Evolutionary conservation across 2,888 invertebrate species (phyloP).

Genomic region (Acleris cristana): DNA sequence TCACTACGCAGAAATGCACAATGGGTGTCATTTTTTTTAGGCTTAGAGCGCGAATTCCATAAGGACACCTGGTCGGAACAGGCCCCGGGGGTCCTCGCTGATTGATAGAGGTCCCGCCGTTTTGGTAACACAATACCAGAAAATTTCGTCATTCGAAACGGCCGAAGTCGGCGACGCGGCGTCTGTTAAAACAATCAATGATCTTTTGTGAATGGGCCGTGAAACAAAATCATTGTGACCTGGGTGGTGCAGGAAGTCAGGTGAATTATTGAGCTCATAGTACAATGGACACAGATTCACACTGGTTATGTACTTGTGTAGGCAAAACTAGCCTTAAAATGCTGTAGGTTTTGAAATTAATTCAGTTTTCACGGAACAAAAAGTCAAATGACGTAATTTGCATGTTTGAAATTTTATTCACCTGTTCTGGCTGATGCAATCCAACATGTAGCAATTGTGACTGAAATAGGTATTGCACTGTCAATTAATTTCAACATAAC

Average conservation of each 20-base stretch:
- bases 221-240: conserved; percentile 72
- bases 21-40: conserved; percentile 72
- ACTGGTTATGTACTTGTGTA: too few species aligned
- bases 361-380: too few species aligned
- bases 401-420: too few species aligned
- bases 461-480: too few species aligned
- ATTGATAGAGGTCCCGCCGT: conserved; percentile 78
- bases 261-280: conserved; percentile 60
- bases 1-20: conserved; percentile 78
- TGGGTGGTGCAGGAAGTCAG: conserved; percentile 68
- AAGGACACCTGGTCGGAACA: conserved; percentile 83
- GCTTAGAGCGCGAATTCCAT: conserved; percentile 78
- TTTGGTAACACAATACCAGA: conserved; percentile 63
- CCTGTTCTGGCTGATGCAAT: too few species aligned
- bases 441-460: too few species aligned
- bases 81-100: conserved; percentile 78
- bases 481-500: too few species aligned
- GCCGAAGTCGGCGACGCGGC: conserved; percentile 70
- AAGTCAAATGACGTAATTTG: too few species aligned
- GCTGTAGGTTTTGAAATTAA: too few species aligned
- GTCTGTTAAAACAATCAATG: conserved; percentile 84
- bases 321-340: too few species aligned
- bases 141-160: conserved; percentile 56
- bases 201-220: conserved; percentile 76
- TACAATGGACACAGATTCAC: conserved; percentile 18